These are phyloP conservation scores for Rallus limicola DNA, from an alignment of 2,113 vertebrate genomes.

Conservation along the genomic window DNA sequence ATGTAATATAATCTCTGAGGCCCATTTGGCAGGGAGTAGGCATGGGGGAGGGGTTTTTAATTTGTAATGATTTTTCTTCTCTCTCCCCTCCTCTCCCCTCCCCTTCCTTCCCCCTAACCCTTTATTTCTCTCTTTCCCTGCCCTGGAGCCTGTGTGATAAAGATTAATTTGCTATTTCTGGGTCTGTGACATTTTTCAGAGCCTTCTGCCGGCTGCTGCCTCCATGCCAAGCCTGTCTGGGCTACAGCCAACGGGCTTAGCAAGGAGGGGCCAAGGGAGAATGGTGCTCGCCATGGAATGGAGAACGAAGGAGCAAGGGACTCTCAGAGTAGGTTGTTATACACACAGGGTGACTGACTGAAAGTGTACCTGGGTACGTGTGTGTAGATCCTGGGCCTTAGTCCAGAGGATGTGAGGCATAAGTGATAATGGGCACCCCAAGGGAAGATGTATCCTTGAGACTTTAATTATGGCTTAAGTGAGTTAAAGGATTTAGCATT, in stretches of 20 bases:
- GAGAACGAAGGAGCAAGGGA: neutral
- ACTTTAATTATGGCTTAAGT: neutral
- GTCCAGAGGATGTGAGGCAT: neutral
- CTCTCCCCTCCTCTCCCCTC: neutral
- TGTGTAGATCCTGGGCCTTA: neutral
- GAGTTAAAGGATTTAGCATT: neutral
- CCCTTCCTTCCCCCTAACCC: neutral
- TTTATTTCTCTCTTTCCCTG: conserved; percentile 52
- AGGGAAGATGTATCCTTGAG: neutral
- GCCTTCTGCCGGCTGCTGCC: conserved; percentile 68
- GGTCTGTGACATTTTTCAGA: conserved; percentile 75
- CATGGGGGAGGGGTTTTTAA: conserved; percentile 51
- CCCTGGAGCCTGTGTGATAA: conserved; percentile 63
- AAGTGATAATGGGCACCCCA: neutral
- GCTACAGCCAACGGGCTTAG: conserved; percentile 53
- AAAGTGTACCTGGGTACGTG: neutral
- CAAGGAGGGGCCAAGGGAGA: conserved; percentile 48
- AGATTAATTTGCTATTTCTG: conserved; percentile 79
- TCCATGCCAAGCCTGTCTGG: conserved; percentile 63
- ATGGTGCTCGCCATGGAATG: conserved; percentile 37
- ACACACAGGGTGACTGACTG: neutral
- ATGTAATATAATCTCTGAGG: conserved; percentile 64
- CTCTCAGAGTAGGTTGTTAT: neutral
- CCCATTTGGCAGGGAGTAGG: conserved; percentile 52
- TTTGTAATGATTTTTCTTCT: conserved; percentile 56